Evolutionary conservation across 2,888 invertebrate species (phyloP), one percentile per base, ranked within the genome.

Genomic region (Mechanitis mazaeus): DNA sequence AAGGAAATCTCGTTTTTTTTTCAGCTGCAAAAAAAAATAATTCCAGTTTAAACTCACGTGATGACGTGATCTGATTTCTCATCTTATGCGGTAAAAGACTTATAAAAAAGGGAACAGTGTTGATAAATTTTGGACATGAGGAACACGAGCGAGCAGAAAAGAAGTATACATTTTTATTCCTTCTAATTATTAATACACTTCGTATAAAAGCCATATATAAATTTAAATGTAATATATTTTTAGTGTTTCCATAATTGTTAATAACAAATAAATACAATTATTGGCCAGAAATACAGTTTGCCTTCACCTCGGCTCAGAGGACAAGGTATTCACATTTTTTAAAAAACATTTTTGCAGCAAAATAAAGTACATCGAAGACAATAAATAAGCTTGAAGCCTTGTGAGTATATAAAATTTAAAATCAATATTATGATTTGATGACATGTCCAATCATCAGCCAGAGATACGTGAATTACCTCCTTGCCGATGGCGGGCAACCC

Each of bases 401-500:
- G 66, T 66, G 64, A 64, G 50, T 54, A 63, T 56, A 60, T 45
- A 56, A 47, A 63, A 56, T 54, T 54, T 42, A 12, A 47, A 45
- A 50, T 57, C n/a, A 58, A 45, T 50, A 9, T 56, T 38, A 61
- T 60, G 65, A 60, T 33, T 56, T 50, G 54, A 60, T 63, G 58
- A 61, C 56, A 31, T 11, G 45, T 60, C 64, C 66, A 68, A 62
- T 66, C 59, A 59, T 60, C 78, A 80, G 79, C 80, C 80, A 78
- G 79, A 82, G 81, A 79, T 76, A 77, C 74, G 75, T 77, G 76
- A 75, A 78, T 88, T 90, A 91, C 91, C 91, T 91, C 90, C 85
- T 91, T 91, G 86, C 91, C 91, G 83, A 91, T 91, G 84, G 87
- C 87, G 71, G 83, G 90, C 75, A 91, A 82, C 77, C 88, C 91